Evolutionary conservation across 2,888 invertebrate species (phyloP).

Genomic region (Camponotus fellah): DNA sequence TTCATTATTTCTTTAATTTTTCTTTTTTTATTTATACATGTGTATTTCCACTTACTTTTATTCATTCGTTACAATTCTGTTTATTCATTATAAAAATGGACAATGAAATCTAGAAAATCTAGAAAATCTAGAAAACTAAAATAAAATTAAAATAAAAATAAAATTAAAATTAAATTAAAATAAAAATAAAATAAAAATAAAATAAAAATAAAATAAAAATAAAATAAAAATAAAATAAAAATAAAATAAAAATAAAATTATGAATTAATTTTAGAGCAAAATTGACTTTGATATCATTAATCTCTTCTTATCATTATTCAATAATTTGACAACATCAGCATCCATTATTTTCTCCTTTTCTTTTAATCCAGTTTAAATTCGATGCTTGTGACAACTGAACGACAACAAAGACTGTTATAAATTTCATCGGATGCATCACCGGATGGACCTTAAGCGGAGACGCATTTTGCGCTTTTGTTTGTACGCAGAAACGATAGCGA

Average conservation of each 20-base stretch:
- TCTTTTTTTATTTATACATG: not conserved
- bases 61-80: not conserved
- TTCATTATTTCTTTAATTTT: not conserved
- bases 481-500: slow-evolving; percentile 80
- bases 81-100: not conserved
- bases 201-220: no score
- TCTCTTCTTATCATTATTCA: not conserved
- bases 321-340: slow-evolving; percentile 6
- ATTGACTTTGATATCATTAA: not conserved
- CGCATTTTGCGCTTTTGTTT: slow-evolving; percentile 78
- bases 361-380: slow-evolving; percentile 8
- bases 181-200: no score
- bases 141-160: no score
- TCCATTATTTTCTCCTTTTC: not conserved
- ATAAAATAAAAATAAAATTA: not conserved
- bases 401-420: slow-evolving; percentile 58
- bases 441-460: slow-evolving; percentile 49
- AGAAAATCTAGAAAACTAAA: no score
- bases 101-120: not conserved
- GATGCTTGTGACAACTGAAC: not conserved
- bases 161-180: no score
- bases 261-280: not conserved
- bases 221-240: no score
- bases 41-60: not conserved
- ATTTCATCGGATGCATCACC: slow-evolving; percentile 50